Conservation (phyloP, 2,797 vertebrate species). For the Cuniculus paca region DNA sequence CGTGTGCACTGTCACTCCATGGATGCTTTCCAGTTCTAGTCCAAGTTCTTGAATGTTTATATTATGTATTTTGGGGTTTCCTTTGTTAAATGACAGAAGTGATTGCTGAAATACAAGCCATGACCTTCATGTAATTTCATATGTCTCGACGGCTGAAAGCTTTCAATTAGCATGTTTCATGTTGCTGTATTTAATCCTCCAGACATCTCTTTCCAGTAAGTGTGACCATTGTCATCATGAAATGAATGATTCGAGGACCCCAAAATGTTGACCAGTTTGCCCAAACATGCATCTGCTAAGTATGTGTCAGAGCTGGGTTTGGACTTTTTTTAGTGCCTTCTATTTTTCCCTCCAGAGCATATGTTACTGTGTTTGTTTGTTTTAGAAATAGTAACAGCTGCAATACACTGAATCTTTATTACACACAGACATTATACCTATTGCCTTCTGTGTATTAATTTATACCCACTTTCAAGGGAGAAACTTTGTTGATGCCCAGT, state of each 20-base stretch:
- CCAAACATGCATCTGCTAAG: neutral
- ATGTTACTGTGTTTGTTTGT: neutral
- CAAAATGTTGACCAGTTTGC: neutral
- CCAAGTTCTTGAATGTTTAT: neutral
- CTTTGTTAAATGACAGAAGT: neutral
- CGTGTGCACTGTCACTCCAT: rapidly evolving
- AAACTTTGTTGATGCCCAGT: neutral
- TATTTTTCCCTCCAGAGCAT: neutral
- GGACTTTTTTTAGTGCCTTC: neutral
- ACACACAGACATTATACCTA: neutral
- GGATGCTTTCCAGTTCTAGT: neutral
- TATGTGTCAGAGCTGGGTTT: neutral
- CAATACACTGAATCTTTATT: rapidly evolving
- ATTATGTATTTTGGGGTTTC: neutral
- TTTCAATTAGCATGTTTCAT: neutral
- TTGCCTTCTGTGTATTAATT: neutral
- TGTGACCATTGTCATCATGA: neutral
- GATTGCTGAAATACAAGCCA: neutral
- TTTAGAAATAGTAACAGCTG: neutral
- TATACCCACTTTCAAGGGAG: neutral
- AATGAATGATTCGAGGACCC: neutral
- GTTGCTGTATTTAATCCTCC: neutral
- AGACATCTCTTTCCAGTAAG: neutral
- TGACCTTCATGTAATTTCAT: neutral
- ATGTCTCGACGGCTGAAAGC: neutral